A percentile compares a stretch with the other conserved stretches of the same genome.
These are phyloP conservation scores for Clinocottus analis DNA, from an alignment of 2,113 vertebrate genomes.

Conservation along the genomic window DNA sequence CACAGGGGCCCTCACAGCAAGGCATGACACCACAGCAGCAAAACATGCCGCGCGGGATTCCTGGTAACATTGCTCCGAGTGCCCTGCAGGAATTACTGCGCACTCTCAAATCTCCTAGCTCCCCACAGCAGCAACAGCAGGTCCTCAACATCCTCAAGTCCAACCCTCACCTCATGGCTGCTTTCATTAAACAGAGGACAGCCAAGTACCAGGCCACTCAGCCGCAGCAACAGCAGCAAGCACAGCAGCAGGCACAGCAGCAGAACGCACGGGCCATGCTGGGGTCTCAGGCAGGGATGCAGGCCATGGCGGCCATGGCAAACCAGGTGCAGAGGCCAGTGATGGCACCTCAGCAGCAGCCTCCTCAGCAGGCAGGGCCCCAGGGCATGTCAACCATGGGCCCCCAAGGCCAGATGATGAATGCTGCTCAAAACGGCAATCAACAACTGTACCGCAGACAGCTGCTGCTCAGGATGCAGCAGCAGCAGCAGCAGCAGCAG, in stretches of 20 bases:
- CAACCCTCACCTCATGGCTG: conserved; percentile 99
- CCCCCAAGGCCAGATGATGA: conserved; percentile 92
- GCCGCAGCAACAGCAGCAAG: conserved; percentile 85
- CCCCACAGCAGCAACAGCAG: conserved; percentile 97
- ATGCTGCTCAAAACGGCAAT: conserved; percentile 87
- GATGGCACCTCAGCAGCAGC: conserved; percentile 85
- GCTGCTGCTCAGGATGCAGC: conserved; percentile 85
- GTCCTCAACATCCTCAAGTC: conserved; percentile 98
- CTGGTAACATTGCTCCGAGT: conserved; percentile 91
- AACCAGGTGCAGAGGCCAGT: conserved; percentile 85
- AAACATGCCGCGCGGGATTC: conserved; percentile 77
- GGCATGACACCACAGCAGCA: conserved; percentile 89
- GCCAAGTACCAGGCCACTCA: conserved; percentile 98
- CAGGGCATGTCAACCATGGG: conserved; percentile 88
- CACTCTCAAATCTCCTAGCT: conserved; percentile 96
- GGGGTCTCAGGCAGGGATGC: conserved; percentile 85
- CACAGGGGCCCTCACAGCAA: conserved; percentile 81
- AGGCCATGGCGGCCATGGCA: conserved; percentile 86
- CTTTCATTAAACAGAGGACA: conserved; percentile 99
- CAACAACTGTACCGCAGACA: conserved; percentile 90
- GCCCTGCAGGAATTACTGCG: conserved; percentile 95
- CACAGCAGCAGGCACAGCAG: conserved; percentile 57
- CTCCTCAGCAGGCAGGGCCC: conserved; percentile 70
- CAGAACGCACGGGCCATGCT: conserved; percentile 84
- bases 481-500: conserved; percentile 65